Evolutionary conservation across 2,113 vertebrate species (phyloP).

Genomic region (Oreotrochilus melanogaster): DNA sequence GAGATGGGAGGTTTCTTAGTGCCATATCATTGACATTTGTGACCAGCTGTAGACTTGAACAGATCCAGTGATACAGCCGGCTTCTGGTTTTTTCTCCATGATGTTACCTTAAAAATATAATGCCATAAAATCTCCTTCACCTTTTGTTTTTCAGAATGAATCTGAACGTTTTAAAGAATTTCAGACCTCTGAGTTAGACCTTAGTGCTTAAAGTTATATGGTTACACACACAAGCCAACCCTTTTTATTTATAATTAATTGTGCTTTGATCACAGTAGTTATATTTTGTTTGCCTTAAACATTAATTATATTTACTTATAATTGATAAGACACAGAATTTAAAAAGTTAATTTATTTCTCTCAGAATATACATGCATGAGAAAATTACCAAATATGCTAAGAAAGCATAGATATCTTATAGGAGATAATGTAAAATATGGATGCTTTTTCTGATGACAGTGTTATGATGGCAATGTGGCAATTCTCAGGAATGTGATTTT

Average conservation of each 20-base stretch:
- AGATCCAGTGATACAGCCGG: neutral
- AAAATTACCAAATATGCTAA: neutral
- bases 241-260: neutral
- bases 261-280: neutral
- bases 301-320: neutral
- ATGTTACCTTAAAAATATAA: neutral
- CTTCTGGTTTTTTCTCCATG: neutral
- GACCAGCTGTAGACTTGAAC: neutral
- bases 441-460: constrained; percentile 64
- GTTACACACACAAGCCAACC: neutral
- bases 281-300: neutral
- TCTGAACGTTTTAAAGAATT: neutral
- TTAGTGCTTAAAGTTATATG: neutral
- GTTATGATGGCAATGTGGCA: constrained; percentile 55
- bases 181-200: neutral
- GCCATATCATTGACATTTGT: neutral
- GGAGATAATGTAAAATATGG: neutral
- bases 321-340: neutral
- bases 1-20: neutral
- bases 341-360: neutral
- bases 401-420: neutral
- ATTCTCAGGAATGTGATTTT: constrained; percentile 55
- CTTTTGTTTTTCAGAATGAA: neutral
- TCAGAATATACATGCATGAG: neutral
- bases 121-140: neutral